Evolutionary conservation across 1,140 invertebrate species (phyloP), one percentile per base, ranked within the genome.

Genomic region (Druon quercuslanigerum): DNA sequence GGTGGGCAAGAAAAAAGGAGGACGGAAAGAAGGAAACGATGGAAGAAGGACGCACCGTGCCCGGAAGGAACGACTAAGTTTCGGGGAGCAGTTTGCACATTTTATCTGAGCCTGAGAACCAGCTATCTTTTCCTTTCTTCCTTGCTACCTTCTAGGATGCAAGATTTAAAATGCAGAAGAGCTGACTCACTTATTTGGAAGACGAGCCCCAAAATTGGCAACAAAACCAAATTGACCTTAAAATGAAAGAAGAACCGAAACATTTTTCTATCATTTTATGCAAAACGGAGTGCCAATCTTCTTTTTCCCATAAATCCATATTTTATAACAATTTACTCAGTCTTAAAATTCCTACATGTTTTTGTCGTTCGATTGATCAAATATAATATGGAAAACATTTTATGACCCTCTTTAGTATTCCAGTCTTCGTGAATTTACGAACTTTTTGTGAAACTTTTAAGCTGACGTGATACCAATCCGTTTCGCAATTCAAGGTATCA

Each of bases 61-160:
- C 60, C 60, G 60, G 60, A 66, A 66, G 60, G 60, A 66, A 57
- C 56, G 19, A 57, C 52, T 54, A 54, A 57, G 19, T 57, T n/a
- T 20, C 19, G 19, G 25, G 56, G 19, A 57, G 56, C 56, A 57
- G 11, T 57, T 57, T 57, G 56, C 56, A 57, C 56, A 57, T 57
- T 57, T 57, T 57, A 57, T 57, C 11, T 57, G 17, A 16, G 19
- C 19, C 56, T 57, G 56, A 57, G 56, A 57, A 57, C 19, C 56
- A 57, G 8, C 6, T 20, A 11, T 17, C 6, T 11, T 11, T 46
- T 46, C 40, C 9, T 20, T 12, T 25, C 19, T 57, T 57, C 56
- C 25, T 56, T 57, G 25, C 19, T 25, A 54, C 52, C 52, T 54
- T 54, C 52, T 16, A n/a, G 52, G 52, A 54, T 16, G 6, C n/a